phyloP scores from a whole-genome alignment of 2,888 invertebrate genomes.

The Philereme vetulata region DNA sequence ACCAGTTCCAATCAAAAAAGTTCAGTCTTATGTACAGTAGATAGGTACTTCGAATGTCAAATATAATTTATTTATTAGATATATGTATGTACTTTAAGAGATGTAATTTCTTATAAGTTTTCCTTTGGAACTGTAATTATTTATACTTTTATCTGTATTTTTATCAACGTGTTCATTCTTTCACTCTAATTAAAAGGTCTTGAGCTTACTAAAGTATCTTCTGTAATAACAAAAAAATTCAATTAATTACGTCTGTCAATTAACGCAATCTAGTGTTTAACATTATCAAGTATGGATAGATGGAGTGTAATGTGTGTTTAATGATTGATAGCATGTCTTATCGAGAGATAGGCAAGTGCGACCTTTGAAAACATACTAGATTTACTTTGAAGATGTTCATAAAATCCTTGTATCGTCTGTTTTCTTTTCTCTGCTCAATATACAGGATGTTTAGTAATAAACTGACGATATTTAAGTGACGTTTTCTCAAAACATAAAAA shows the following conservation, averaged over 20 bases:
- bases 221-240: conserved; percentile 12
- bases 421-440: no score
- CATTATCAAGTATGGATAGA: conserved; percentile 21
- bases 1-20: no score
- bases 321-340: conserved; percentile 49
- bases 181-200: conserved; percentile 1
- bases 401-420: neutral
- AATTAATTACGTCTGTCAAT: conserved; percentile 16
- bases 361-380: conserved; percentile 45
- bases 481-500: no score
- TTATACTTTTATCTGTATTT: neutral
- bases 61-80: neutral
- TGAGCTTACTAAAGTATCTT: conserved; percentile 4
- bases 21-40: no score
- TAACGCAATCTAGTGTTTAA: conserved; percentile 4
- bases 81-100: neutral
- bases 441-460: no score
- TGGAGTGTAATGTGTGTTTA: conserved; percentile 36
- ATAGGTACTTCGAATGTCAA: no score
- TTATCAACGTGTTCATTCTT: no score
- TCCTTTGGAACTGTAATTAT: neutral
- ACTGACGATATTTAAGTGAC: no score
- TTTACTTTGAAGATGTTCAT: conserved; percentile 6
- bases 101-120: neutral
- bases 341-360: conserved; percentile 43